A percentile compares a stretch with the other conserved stretches of the same genome.
Conservation (phyloP, 2,888 invertebrate genomes). For the Mesochorus sp. region DNA sequence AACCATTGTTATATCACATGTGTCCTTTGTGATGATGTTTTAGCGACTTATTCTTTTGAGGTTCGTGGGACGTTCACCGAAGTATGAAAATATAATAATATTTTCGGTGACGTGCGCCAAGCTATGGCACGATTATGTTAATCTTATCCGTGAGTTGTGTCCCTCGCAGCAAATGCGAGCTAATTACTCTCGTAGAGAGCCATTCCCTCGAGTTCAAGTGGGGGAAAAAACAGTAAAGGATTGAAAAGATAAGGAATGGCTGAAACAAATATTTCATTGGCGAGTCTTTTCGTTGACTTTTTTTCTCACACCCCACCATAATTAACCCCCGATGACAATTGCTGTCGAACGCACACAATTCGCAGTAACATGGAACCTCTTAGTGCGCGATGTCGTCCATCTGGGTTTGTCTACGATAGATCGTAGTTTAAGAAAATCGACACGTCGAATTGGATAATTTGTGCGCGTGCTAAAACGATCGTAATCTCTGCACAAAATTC, state of each 20-base stretch:
- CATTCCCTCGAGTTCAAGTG: conserved; percentile 14
- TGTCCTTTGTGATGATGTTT: no score
- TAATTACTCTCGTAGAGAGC: conserved; percentile 8
- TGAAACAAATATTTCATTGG: conserved; percentile 16
- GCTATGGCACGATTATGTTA: conserved; percentile 8
- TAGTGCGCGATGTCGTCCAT: no score
- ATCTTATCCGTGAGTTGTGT: conserved; percentile 6
- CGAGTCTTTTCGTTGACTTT: background rate
- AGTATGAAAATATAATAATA: no score
- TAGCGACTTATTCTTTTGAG: no score
- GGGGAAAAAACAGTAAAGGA: conserved; percentile 28
- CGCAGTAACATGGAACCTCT: conserved; percentile 42
- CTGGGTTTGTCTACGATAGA: conserved; percentile 5
- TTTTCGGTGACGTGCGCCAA: background rate
- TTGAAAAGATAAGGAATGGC: conserved; percentile 19
- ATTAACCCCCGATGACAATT: conserved; percentile 24
- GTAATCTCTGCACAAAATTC: no score
- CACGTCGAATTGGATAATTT: no score
- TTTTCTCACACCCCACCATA: background rate
- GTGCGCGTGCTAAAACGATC: no score
- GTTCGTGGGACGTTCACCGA: background rate
- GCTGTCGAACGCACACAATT: conserved; percentile 4
- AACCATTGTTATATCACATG: background rate
- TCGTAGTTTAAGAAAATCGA: no score
- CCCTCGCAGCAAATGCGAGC: conserved; percentile 30